Conservation (phyloP, 1,140 invertebrate species). For the Odontomachus brunneus region DNA sequence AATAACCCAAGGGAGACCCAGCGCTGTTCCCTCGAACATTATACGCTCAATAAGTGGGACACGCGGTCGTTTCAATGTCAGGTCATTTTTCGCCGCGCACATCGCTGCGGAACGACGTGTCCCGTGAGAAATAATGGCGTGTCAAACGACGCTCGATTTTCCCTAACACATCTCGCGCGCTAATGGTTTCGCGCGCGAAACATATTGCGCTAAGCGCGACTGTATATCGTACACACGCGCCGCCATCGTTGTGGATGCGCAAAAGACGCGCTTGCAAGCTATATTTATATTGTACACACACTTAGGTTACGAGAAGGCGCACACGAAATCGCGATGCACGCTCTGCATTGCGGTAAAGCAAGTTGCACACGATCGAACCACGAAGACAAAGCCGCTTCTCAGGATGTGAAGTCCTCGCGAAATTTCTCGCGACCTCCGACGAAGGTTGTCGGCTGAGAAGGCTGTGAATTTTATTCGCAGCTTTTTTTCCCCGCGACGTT, state of each 20-base stretch:
- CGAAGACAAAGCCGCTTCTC: background rate
- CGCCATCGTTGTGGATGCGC: background rate
- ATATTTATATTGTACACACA: constrained; percentile 26
- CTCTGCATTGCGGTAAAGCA: constrained; percentile 67
- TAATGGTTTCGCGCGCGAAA: background rate
- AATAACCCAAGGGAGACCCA: too few relatives aligned
- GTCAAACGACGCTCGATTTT: constrained; percentile 10
- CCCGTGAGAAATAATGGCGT: constrained; percentile 1
- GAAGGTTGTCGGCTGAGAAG: background rate
- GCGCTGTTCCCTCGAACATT: too few relatives aligned
- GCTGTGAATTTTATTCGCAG: too few relatives aligned
- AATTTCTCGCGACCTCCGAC: background rate
- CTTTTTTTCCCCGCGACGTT: too few relatives aligned
- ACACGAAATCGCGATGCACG: background rate
- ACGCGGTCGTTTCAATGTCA: background rate
- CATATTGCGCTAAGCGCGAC: background rate
- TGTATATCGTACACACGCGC: constrained; percentile 1
- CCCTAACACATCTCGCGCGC: background rate
- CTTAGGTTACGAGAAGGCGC: too few relatives aligned
- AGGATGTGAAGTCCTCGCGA: constrained; percentile 7
- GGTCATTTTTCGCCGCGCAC: background rate
- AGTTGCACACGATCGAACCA: constrained; percentile 19
- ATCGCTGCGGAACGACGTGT: background rate
- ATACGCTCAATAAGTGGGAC: background rate
- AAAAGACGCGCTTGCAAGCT: constrained; percentile 29